phyloP scores from a whole-genome alignment of 2,797 vertebrate species.

The Liasis olivaceus region DNA sequence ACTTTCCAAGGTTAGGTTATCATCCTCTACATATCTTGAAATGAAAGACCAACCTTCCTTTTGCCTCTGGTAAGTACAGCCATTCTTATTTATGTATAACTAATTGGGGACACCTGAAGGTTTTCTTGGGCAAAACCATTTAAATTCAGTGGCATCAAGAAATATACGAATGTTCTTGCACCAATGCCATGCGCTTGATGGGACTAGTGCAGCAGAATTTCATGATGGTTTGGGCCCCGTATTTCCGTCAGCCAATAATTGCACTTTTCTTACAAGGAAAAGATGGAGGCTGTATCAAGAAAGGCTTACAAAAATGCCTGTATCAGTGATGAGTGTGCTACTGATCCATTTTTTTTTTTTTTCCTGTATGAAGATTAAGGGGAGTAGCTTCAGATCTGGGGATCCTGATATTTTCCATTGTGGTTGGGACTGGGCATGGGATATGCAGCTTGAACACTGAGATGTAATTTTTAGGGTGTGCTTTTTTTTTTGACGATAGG shows the following conservation, averaged over 20 bases:
- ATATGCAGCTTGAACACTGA: not conserved
- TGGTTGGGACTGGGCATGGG: not conserved
- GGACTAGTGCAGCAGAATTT: not conserved
- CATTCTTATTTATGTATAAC: slow-evolving; percentile 18
- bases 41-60: slow-evolving; percentile 44
- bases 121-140: not conserved
- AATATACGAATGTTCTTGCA: not conserved
- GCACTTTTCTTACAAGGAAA: not conserved
- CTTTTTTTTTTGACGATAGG: not conserved
- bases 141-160: not conserved
- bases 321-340: not conserved
- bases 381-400: not conserved
- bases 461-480: not conserved
- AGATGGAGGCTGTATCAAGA: not conserved
- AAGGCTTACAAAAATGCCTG: not conserved
- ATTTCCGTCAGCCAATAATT: not conserved
- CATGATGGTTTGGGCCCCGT: not conserved
- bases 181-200: not conserved
- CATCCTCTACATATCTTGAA: not conserved
- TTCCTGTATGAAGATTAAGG: not conserved
- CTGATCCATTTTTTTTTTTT: not conserved
- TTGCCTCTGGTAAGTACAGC: slow-evolving; percentile 64
- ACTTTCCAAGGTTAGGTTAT: slow-evolving; percentile 46
- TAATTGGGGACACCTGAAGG: not conserved
- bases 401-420: too few species aligned